These are phyloP conservation scores for Erythrocercus mccallii DNA, from an alignment of 2,113 vertebrate genomes.

Conservation along the genomic window DNA sequence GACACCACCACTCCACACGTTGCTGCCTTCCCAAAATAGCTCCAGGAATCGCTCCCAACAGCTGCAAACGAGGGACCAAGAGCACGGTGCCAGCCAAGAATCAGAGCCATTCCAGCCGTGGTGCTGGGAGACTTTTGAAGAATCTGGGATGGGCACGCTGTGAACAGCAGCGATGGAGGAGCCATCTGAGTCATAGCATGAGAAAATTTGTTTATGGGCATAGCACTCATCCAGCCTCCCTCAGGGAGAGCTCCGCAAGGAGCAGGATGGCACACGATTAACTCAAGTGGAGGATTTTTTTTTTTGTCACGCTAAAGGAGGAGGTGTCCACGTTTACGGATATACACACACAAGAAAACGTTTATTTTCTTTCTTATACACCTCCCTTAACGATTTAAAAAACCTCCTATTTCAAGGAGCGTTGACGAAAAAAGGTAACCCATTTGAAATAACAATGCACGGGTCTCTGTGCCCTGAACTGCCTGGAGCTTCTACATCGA, in stretches of 20 bases:
- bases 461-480: not conserved
- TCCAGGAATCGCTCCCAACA: not conserved
- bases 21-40: not conserved
- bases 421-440: fast-evolving
- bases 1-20: not conserved
- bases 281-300: fast-evolving
- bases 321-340: fast-evolving
- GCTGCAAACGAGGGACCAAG: not conserved
- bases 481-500: not conserved
- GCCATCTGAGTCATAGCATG: fast-evolving
- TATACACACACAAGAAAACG: fast-evolving
- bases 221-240: not conserved
- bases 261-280: not conserved
- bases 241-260: fast-evolving
- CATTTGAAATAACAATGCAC: fast-evolving
- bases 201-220: not conserved
- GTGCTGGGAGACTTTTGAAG: not conserved
- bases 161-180: fast-evolving
- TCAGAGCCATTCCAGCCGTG: not conserved
- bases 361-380: not conserved
- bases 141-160: not conserved
- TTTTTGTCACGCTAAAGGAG: not conserved
- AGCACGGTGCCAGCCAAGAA: not conserved
- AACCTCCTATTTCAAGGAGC: fast-evolving
- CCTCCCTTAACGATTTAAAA: not conserved